A percentile compares a stretch with the other conserved stretches of the same genome.
These are phyloP conservation scores for Calephelis virginiensis DNA, from an alignment of 1,140 invertebrate genomes.

Conservation along the genomic window DNA sequence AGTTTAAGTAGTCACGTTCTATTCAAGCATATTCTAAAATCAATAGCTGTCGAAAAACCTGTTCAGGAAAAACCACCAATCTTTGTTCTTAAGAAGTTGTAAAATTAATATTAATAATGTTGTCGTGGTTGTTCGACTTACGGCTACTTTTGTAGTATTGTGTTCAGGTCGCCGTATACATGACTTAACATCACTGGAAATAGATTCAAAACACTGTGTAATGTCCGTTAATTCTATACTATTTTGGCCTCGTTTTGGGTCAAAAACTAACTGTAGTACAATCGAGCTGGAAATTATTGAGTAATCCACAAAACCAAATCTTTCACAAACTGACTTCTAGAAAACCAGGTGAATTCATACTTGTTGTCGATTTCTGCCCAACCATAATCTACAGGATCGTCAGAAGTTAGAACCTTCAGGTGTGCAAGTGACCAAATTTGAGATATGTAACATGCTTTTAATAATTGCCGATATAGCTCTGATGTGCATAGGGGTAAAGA, in stretches of 20 bases:
- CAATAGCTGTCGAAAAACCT: constrained; percentile 20
- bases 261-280: background rate
- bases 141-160: background rate
- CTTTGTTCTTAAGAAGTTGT: background rate
- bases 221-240: background rate
- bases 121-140: background rate
- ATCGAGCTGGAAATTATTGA: background rate
- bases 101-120: background rate
- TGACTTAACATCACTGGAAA: background rate
- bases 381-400: too few relatives aligned
- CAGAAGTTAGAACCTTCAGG: too few relatives aligned
- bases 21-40: constrained; percentile 22
- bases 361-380: too few relatives aligned
- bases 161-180: constrained; percentile 3
- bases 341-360: too few relatives aligned
- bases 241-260: background rate
- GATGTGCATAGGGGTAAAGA: too few relatives aligned
- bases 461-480: too few relatives aligned
- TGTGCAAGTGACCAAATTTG: too few relatives aligned
- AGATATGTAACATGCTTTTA: too few relatives aligned
- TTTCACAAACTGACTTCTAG: too few relatives aligned
- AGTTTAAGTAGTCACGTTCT: constrained; percentile 20
- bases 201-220: background rate
- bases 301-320: background rate
- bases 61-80: constrained; percentile 11